phyloP scores from a whole-genome alignment of 1,140 invertebrate species.

The Ceratina australensis region DNA sequence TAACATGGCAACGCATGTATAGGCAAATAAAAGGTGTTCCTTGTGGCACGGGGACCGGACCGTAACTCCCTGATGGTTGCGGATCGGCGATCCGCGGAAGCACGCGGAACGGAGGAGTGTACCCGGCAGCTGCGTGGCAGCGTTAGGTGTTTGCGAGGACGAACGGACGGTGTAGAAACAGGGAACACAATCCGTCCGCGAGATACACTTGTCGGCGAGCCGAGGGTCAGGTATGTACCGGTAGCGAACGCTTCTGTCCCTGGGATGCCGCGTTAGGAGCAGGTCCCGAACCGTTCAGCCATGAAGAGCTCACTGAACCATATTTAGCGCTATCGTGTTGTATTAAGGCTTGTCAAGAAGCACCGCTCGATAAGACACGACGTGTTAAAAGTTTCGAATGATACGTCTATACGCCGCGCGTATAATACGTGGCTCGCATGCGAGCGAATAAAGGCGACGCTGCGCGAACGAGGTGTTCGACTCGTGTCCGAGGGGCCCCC shows the following conservation, averaged over 20 bases:
- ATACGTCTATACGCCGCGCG: slow-evolving; percentile 43
- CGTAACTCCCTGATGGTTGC: neutral
- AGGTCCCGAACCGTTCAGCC: slow-evolving; percentile 34
- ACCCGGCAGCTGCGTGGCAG: slow-evolving; percentile 20
- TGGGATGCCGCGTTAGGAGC: slow-evolving; percentile 41
- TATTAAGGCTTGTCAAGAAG: slow-evolving; percentile 34
- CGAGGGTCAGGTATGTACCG: slow-evolving; percentile 7
- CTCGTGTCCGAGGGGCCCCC: neutral
- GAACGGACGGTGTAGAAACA: neutral
- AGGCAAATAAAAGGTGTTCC: slow-evolving; percentile 29
- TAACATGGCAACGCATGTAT: slow-evolving; percentile 31
- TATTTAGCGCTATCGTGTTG: slow-evolving; percentile 50
- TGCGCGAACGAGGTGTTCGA: slow-evolving; percentile 9
- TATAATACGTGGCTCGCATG: slow-evolving; percentile 39
- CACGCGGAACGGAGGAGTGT: slow-evolving; percentile 36
- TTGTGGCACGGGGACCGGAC: neutral
- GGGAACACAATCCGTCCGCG: slow-evolving; percentile 21
- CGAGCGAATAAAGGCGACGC: slow-evolving; percentile 12
- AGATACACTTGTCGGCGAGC: slow-evolving; percentile 27
- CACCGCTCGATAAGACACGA: slow-evolving; percentile 45
- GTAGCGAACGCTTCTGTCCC: slow-evolving; percentile 39
- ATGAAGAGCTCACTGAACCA: slow-evolving; percentile 51
- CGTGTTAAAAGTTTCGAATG: slow-evolving; percentile 54
- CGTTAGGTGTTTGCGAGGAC: neutral
- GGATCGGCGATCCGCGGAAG: slow-evolving; percentile 13